phyloP scores from a whole-genome alignment of 2,113 vertebrate species.

The Mixornis gularis region DNA sequence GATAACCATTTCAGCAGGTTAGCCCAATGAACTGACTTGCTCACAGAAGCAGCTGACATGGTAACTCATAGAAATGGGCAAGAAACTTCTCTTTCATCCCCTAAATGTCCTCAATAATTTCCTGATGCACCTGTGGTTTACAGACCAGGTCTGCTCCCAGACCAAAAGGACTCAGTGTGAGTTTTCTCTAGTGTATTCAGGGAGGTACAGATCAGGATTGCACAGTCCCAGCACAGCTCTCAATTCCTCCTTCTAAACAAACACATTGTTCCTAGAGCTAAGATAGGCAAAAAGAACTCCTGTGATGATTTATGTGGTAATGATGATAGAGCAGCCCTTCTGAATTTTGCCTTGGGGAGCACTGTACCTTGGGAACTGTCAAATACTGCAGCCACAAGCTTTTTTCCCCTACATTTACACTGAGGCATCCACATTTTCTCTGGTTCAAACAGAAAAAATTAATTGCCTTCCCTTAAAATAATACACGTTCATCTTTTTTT shows the following conservation, averaged over 20 bases:
- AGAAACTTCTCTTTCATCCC: not conserved
- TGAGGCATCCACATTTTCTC: not conserved
- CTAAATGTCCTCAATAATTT: not conserved
- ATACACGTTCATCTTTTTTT: fast-evolving
- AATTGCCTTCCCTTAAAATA: not conserved
- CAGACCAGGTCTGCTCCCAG: not conserved
- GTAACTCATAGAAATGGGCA: not conserved
- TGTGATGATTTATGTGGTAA: not conserved
- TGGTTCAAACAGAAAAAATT: not conserved
- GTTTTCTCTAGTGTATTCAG: not conserved
- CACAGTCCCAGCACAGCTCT: not conserved
- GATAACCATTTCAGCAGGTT: not conserved
- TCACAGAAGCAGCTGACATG: not conserved
- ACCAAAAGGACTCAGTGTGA: not conserved
- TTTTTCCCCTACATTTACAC: not conserved
- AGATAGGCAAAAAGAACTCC: not conserved
- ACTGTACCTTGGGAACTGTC: not conserved
- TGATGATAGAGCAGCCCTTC: not conserved
- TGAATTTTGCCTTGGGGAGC: not conserved
- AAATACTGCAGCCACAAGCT: not conserved
- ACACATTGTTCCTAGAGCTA: not conserved
- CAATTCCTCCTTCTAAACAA: not conserved
- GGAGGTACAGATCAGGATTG: not conserved
- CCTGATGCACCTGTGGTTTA: not conserved
- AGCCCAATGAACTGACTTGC: not conserved